Conservation (phyloP, 2,113 vertebrate genomes). For the Xyliphius kryptos region DNA sequence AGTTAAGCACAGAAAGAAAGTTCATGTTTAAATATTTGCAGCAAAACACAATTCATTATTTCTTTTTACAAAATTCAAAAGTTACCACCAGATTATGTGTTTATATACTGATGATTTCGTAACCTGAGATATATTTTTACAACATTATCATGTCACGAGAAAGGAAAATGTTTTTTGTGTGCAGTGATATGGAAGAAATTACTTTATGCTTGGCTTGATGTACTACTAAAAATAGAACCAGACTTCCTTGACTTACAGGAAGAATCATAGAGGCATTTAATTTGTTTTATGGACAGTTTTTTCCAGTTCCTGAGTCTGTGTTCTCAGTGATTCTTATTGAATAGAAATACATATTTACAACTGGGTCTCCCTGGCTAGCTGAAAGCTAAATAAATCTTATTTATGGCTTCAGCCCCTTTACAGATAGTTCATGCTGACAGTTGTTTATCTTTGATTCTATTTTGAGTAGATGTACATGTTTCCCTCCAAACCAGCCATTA, state of each 20-base stretch:
- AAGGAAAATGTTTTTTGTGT: neutral
- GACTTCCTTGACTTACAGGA: neutral
- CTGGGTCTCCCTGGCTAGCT: no score
- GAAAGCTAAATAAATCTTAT: no score
- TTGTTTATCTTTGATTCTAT: no score
- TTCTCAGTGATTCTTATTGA: neutral
- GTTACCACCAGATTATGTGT: neutral
- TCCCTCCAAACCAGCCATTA: no score
- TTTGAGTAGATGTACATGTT: no score
- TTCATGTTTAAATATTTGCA: neutral
- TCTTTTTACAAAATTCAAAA: neutral
- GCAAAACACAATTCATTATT: neutral
- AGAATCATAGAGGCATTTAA: neutral
- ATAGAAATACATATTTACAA: slow-evolving; percentile 9
- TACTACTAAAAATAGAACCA: neutral
- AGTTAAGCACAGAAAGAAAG: neutral
- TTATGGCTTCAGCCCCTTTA: no score
- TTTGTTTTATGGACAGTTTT: neutral
- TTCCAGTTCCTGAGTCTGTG: neutral
- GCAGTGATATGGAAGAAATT: neutral
- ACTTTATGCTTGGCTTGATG: neutral
- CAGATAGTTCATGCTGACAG: no score
- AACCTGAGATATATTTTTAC: neutral
- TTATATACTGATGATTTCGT: neutral
- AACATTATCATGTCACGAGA: neutral